Evolutionary conservation across 2,113 vertebrate genomes (phyloP).

Genomic region (Laterallus jamaicensis): DNA sequence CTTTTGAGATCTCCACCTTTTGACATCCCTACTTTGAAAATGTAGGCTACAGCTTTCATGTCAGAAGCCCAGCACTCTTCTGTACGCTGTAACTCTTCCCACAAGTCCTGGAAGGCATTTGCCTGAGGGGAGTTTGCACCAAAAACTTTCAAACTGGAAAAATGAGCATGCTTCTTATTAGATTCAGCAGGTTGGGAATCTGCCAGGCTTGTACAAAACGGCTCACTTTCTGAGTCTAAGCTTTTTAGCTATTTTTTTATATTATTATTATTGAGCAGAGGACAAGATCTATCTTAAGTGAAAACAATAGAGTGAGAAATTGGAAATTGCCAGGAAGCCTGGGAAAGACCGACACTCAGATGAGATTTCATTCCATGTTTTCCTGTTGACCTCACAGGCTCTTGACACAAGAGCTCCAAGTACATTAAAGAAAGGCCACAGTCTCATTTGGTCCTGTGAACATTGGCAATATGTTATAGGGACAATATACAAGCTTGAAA

Average conservation of each 20-base stretch:
- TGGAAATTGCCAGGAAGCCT: conserved; percentile 63
- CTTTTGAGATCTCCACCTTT: neutral
- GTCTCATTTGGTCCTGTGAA: conserved; percentile 64
- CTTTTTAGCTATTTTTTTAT: neutral
- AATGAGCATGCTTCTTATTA: neutral
- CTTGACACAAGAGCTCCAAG: conserved; percentile 44
- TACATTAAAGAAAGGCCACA: conserved; percentile 66
- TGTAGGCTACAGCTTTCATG: neutral
- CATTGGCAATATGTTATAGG: conserved; percentile 65
- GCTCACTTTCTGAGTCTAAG: conserved; percentile 14
- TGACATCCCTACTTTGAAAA: neutral
- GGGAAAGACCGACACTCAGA: conserved; percentile 31
- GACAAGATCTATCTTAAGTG: conserved; percentile 42
- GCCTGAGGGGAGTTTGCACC: neutral
- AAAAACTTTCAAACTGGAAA: conserved; percentile 7
- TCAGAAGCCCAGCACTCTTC: neutral
- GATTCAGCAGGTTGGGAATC: neutral
- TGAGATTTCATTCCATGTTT: conserved; percentile 59
- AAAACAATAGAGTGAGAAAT: conserved; percentile 49
- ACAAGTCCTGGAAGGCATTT: neutral
- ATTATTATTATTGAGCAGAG: neutral
- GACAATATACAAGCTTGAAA: conserved; percentile 66
- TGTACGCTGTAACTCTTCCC: neutral
- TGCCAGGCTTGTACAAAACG: conserved; percentile 22
- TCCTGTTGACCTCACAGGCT: conserved; percentile 65